These are phyloP conservation scores for Nasonia vitripennis DNA, from an alignment of 1,140 invertebrate species.

Conservation along the genomic window DNA sequence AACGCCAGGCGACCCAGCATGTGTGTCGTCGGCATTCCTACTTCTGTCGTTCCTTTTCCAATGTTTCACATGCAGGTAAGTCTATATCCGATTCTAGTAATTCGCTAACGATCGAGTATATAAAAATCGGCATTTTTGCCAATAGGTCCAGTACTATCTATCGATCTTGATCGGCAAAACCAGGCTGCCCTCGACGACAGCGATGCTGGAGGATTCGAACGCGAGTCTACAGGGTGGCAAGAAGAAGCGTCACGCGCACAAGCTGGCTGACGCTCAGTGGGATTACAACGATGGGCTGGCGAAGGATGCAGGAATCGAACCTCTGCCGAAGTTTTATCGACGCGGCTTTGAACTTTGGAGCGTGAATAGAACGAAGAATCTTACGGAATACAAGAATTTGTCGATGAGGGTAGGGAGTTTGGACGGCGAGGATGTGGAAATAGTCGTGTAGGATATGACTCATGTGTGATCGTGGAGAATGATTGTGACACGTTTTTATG, in stretches of 20 bases:
- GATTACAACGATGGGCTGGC: constrained; percentile 66
- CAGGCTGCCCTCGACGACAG: constrained; percentile 71
- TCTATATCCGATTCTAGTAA: too few species aligned
- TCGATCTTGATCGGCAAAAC: constrained; percentile 74
- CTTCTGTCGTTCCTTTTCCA: constrained; percentile 79
- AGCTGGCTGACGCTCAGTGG: constrained; percentile 63
- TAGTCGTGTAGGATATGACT: background rate
- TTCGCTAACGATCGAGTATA: too few species aligned
- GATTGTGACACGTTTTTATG: too few species aligned
- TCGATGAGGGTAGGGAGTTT: constrained; percentile 7
- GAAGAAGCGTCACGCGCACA: constrained; percentile 65
- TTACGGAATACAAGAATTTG: constrained; percentile 62
- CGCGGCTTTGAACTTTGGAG: constrained; percentile 59
- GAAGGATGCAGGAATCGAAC: constrained; percentile 57
- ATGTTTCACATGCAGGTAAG: constrained; percentile 83
- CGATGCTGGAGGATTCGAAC: constrained; percentile 64
- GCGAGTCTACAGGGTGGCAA: background rate
- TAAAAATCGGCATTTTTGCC: background rate
- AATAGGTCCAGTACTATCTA: constrained; percentile 77
- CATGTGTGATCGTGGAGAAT: too few species aligned
- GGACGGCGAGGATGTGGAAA: background rate
- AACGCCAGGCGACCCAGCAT: constrained; percentile 83
- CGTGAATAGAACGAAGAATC: constrained; percentile 46
- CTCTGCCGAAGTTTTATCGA: constrained; percentile 63
- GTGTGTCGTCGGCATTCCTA: constrained; percentile 83